Conservation (phyloP, 2,797 vertebrate species). For the Babyrousa celebensis region DNA sequence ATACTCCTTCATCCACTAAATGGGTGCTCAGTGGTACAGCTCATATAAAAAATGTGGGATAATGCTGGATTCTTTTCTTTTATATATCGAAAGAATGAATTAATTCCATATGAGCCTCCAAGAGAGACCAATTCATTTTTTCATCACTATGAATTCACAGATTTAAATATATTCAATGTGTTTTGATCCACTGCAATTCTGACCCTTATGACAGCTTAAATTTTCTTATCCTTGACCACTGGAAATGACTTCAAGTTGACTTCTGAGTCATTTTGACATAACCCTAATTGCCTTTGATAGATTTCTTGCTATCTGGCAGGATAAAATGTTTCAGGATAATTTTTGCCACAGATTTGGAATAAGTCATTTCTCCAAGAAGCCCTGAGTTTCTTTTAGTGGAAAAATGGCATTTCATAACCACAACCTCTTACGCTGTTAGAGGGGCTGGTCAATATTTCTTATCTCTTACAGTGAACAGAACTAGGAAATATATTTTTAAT, state of each 20-base stretch:
- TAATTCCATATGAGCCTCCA: not conserved
- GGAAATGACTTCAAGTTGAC: conserved; percentile 2
- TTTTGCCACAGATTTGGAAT: conserved; percentile 27
- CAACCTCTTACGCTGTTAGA: not conserved
- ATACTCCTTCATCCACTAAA: not conserved
- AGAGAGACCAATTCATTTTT: not conserved
- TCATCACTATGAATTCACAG: not conserved
- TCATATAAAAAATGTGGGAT: not conserved
- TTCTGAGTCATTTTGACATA: not conserved
- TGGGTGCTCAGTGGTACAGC: not conserved
- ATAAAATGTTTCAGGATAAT: not conserved
- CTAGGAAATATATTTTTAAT: not conserved
- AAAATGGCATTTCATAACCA: conserved; percentile 10
- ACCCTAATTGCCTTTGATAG: not conserved
- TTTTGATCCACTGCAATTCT: not conserved
- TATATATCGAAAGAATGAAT: conserved; percentile 10
- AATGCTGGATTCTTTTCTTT: not conserved
- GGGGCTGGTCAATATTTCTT: not conserved
- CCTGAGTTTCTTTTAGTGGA: not conserved
- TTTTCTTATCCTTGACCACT: not conserved
- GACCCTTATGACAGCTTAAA: conserved; percentile 6
- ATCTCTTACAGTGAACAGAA: not conserved
- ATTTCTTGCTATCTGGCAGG: not conserved
- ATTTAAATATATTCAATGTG: conserved; percentile 13
- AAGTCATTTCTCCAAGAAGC: conserved; percentile 36